phyloP scores from a whole-genome alignment of 2,113 vertebrate species.

The Narcine bancroftii region DNA sequence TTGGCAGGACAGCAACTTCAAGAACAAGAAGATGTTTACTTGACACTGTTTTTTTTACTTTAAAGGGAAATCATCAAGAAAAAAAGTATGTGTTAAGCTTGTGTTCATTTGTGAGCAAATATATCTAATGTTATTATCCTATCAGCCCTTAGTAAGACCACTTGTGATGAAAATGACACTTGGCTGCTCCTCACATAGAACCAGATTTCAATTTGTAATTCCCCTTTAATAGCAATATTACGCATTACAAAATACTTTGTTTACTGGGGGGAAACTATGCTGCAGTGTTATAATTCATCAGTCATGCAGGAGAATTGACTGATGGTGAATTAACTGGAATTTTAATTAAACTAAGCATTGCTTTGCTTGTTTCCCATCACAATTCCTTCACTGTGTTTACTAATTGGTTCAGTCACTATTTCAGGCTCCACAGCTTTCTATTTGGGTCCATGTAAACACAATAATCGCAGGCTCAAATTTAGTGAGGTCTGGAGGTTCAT shows the following conservation, averaged over 20 bases:
- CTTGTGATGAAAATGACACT: neutral
- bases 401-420: conserved; percentile 17
- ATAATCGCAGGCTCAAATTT: conserved; percentile 13
- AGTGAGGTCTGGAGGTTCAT: conserved; percentile 2
- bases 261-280: neutral
- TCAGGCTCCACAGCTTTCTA: conserved; percentile 23
- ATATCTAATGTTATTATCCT: neutral
- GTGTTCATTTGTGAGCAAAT: neutral
- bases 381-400: conserved; percentile 23
- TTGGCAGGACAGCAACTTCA: neutral
- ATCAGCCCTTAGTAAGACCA: neutral
- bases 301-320: conserved; percentile 35
- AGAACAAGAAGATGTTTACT: neutral
- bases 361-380: conserved; percentile 32
- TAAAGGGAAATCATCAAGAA: neutral
- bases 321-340: conserved; percentile 34
- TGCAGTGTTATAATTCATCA: conserved; percentile 14
- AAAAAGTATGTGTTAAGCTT: no score
- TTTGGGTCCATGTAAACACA: conserved; percentile 22
- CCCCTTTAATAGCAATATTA: conserved; percentile 19
- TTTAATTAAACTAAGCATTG: conserved; percentile 36
- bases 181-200: neutral
- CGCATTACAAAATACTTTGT: neutral
- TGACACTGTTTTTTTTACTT: neutral
- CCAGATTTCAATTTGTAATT: neutral